Base-by-base conservation (phyloP, 2,888 invertebrate genomes). In the Pyrocoelia pectoralis region DNA sequence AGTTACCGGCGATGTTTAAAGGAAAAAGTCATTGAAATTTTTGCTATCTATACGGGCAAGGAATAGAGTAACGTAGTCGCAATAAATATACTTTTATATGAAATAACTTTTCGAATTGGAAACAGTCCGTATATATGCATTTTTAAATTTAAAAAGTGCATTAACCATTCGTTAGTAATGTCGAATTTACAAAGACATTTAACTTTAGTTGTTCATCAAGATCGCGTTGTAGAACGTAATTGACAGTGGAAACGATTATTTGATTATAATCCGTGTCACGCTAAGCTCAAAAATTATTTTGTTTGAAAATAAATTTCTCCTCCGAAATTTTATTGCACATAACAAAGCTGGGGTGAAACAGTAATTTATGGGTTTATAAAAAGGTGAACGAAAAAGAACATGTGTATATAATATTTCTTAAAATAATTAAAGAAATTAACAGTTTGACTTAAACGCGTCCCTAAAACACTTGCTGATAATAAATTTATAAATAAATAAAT, bases 371-470 rank as follows among this genome's bases (percentile, higher is more conserved):
- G 28, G 51, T 43, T 43, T 43, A 58, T 51, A 43, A 58, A 58
- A 57, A 58, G 8, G 15, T 38, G 38, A 18, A 15, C 14, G 29
- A 24, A 43, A n/a, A 41, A 43, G 8, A 52, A 50, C 51, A 58
- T 52, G 53, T 59, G 59, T 46, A 53, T 17, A 48, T 46, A 41
- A 58, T 59, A 59, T 53, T 53, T 59, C 46, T 46, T 38, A 14
- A 46, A 46, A 53, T 59, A 59, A 59, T 59, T 59, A 59, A 59
- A 41, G 19, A 59, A 59, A 59, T 59, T 59, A 59, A 59, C 53
- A 59, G 59, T 59, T 59, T 59, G 53, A 53, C 59, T 53, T 48
- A 28, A 48, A 59, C 48, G 59, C 46, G 59, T 53, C 48, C 28
- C 48, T 17, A 28, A n/a, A 48, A 59, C 59, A 59, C 53, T 59